Conservation (phyloP, 2,797 vertebrate species). For the Pteropus rufus region DNA sequence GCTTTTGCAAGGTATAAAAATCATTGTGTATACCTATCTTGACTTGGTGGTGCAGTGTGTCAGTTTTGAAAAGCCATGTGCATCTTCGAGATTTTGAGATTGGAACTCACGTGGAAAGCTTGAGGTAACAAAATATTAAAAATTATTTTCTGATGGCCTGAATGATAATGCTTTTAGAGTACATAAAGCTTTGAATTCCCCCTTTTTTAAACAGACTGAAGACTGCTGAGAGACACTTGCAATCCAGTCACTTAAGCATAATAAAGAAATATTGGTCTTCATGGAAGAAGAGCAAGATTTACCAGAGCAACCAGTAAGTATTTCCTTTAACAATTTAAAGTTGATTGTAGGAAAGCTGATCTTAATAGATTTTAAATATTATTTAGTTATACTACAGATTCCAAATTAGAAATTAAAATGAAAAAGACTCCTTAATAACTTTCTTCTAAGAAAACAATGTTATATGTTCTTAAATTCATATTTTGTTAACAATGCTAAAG, state of each 20-base stretch:
- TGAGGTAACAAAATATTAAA: slow-evolving; percentile 75
- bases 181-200: slow-evolving; percentile 80
- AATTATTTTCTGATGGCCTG: slow-evolving; percentile 81
- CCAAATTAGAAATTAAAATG: slow-evolving; percentile 51
- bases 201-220: slow-evolving; percentile 81
- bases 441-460: slow-evolving; percentile 1
- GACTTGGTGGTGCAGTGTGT: slow-evolving; percentile 78
- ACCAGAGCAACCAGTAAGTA: slow-evolving; percentile 92
- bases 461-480: slow-evolving; percentile 19
- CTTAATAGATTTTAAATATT: slow-evolving; percentile 47
- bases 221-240: slow-evolving; percentile 78
- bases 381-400: slow-evolving; percentile 24
- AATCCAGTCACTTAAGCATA: slow-evolving; percentile 69
- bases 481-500: background rate
- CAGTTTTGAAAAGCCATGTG: slow-evolving; percentile 78
- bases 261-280: slow-evolving; percentile 78
- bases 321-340: slow-evolving; percentile 40
- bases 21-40: slow-evolving; percentile 33
- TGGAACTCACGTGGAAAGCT: slow-evolving; percentile 73
- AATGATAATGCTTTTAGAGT: slow-evolving; percentile 79
- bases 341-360: slow-evolving; percentile 32
- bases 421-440: background rate
- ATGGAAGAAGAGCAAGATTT: slow-evolving; percentile 94
- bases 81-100: slow-evolving; percentile 75
- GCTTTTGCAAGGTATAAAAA: slow-evolving; percentile 22